These are phyloP conservation scores for Platichthys flesus DNA, from an alignment of 2,113 vertebrate genomes.

Conservation along the genomic window DNA sequence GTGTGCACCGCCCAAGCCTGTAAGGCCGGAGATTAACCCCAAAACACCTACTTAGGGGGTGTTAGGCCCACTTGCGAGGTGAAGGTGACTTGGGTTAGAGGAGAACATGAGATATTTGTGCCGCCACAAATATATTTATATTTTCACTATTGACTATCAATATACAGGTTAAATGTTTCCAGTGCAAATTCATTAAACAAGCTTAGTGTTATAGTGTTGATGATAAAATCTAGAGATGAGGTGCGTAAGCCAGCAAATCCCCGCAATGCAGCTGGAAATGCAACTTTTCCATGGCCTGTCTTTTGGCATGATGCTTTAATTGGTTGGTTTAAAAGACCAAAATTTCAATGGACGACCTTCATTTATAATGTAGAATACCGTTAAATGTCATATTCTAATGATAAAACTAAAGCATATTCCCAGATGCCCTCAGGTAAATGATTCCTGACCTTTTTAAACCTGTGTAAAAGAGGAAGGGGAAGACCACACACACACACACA, in stretches of 20 bases:
- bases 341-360: constrained; percentile 53
- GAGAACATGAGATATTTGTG: constrained; percentile 14
- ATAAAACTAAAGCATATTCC: constrained; percentile 66
- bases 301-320: constrained; percentile 42
- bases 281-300: constrained; percentile 11
- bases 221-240: background rate
- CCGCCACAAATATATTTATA: background rate
- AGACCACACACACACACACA: constrained; percentile 20
- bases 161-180: too few species aligned
- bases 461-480: constrained; percentile 30
- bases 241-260: background rate
- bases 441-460: constrained; percentile 77
- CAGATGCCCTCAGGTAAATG: constrained; percentile 62
- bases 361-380: constrained; percentile 49
- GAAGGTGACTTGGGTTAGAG: constrained; percentile 20
- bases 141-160: background rate
- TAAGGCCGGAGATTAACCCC: constrained; percentile 64
- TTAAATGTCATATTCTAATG: constrained; percentile 76
- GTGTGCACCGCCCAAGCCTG: constrained; percentile 68
- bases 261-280: constrained; percentile 3
- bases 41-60: constrained; percentile 13
- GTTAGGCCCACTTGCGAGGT: constrained; percentile 1
- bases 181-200: background rate
- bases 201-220: background rate
- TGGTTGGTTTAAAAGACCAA: constrained; percentile 54